These are phyloP conservation scores for Bos javanicus DNA, from an alignment of 2,113 vertebrate genomes.

Conservation along the genomic window DNA sequence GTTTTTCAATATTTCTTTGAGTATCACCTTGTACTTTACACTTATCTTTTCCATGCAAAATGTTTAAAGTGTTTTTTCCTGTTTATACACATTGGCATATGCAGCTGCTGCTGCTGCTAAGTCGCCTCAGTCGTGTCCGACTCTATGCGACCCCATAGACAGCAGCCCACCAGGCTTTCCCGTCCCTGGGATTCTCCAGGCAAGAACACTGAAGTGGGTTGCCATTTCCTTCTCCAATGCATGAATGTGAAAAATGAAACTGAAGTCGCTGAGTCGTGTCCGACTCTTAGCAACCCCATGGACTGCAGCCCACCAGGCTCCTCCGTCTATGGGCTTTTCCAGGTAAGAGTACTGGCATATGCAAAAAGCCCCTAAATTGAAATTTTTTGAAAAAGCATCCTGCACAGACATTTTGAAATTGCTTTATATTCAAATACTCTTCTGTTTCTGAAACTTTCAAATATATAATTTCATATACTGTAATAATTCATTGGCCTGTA, in stretches of 20 bases:
- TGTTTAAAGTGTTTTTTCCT: not conserved
- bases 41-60: not conserved
- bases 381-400: not conserved
- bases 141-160: too few relatives aligned
- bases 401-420: not conserved
- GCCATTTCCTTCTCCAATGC: too few relatives aligned
- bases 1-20: constrained; percentile 2
- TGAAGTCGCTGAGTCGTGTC: too few relatives aligned
- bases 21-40: not conserved
- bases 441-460: constrained; percentile 9
- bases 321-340: too few relatives aligned
- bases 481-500: not conserved
- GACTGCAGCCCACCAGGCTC: too few relatives aligned
- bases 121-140: too few relatives aligned
- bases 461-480: not conserved
- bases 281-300: too few relatives aligned
- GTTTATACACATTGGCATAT: not conserved
- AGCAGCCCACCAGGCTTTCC: too few relatives aligned
- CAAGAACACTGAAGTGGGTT: too few relatives aligned
- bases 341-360: not conserved
- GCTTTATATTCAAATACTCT: not conserved
- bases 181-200: too few relatives aligned
- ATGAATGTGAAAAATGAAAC: too few relatives aligned
- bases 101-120: not conserved
- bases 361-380: not conserved